Evolutionary conservation across 2,888 invertebrate genomes (phyloP), one percentile per base, ranked within the genome.

Genomic region (Parasteatoda lunata): DNA sequence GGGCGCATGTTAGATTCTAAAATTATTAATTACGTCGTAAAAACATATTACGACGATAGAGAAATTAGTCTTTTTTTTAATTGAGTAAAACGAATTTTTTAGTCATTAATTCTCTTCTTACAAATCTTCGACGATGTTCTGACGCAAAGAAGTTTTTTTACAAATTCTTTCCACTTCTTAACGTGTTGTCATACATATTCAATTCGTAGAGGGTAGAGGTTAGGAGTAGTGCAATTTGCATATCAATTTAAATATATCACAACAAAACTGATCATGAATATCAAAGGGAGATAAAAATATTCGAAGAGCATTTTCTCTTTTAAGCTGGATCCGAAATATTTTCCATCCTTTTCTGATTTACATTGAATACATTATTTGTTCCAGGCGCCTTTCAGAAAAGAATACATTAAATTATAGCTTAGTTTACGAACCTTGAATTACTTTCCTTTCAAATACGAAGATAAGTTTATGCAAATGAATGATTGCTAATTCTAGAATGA

Each of bases 241-340:
- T 65, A 80, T 80, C 72, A 65, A 80, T 73, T 80, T 80, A 65
- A 80, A 80, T 73, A 73, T 65, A 80, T 80, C 66, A 65, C 51
- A 80, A 80, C 73, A 80, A 66, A 80, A 73, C 80, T 73, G 72
- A 80, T 73, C 80, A 80, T 80, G 80, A 80, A 80, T 80, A 72
- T 80, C 8, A 51, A 59, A 73, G 51, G 65, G 64, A 72, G n/a
- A 59, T 59, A 59, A 59, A n/a, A 59, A 59, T 11, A 59, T 13
- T 13, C 11, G n/a, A 59, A n/a, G 59, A 59, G 59, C 59, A 59
- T 13, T 59, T 59, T n/a, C 59, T 59, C 11, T 59, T n/a, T 59
- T 59, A 59, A 59, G 59, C 59, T 13, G 59, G 59, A 9, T n/a
- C 11, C 9, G n/a, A 59, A 59, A 59, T 59, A 59, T 59, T 59